phyloP scores from a whole-genome alignment of 2,797 vertebrate genomes.

The Tadarida brasiliensis region DNA sequence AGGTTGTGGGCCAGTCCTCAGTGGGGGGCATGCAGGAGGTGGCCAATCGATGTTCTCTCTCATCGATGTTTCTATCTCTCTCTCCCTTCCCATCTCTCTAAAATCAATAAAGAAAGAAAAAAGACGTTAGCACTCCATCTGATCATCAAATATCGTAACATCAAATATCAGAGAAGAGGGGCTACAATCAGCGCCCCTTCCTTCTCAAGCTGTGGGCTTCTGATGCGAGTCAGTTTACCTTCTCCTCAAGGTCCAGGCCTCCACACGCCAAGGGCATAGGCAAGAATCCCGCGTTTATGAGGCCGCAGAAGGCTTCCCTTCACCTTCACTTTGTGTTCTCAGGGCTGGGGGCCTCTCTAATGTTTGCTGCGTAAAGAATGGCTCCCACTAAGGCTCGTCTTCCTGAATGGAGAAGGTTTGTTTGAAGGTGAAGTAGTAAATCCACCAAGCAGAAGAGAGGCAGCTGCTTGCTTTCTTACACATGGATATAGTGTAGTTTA shows the following conservation, averaged over 20 bases:
- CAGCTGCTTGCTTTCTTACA: conserved; percentile 3
- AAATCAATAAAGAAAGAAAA: too few species aligned
- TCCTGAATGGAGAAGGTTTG: neutral
- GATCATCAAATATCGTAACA: neutral
- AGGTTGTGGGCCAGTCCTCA: too few species aligned
- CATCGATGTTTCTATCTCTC: too few species aligned
- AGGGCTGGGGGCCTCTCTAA: neutral
- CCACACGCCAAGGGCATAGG: neutral
- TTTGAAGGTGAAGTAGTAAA: conserved; percentile 67
- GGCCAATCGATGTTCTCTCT: too few species aligned
- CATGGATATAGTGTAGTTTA: conserved; percentile 62
- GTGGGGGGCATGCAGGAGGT: too few species aligned
- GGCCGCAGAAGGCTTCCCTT: conserved; percentile 20
- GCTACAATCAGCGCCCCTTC: neutral
- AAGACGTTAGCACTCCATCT: neutral
- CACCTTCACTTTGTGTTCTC: neutral
- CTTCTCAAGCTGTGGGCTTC: neutral
- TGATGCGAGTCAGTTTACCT: neutral
- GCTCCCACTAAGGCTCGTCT: conserved; percentile 6
- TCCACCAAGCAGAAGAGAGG: neutral
- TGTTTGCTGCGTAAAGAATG: conserved; percentile 53
- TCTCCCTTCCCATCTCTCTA: too few species aligned
- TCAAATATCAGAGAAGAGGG: neutral
- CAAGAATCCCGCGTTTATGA: conserved; percentile 22
- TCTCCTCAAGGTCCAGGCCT: conserved; percentile 4